These are phyloP conservation scores for Escarpia spicata DNA, from an alignment of 2,888 invertebrate genomes.

Conservation along the genomic window DNA sequence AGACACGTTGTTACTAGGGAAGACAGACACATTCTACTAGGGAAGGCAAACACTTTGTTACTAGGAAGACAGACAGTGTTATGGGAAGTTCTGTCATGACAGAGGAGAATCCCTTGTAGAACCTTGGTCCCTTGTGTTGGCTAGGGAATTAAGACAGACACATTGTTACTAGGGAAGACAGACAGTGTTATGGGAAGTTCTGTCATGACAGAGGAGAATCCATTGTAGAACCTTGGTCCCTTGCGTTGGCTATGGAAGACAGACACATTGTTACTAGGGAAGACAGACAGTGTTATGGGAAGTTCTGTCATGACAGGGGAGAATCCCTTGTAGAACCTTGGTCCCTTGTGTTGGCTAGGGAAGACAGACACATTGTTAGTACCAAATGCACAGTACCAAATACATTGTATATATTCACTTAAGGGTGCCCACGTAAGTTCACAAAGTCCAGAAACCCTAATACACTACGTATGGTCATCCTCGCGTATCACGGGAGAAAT, in stretches of 20 bases:
- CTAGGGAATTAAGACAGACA: neutral
- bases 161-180: neutral
- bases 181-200: neutral
- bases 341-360: neutral
- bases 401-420: too few relatives aligned
- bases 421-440: too few relatives aligned
- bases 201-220: neutral
- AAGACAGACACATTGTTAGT: neutral
- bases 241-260: neutral
- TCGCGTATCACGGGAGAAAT: too few relatives aligned
- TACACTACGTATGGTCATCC: too few relatives aligned
- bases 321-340: neutral
- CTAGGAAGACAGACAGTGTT: neutral
- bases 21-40: too few relatives aligned
- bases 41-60: too few relatives aligned
- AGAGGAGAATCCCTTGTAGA: too few relatives aligned
- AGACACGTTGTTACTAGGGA: too few relatives aligned
- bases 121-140: too few relatives aligned
- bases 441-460: too few relatives aligned
- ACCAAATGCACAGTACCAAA: neutral
- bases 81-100: too few relatives aligned
- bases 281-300: neutral
- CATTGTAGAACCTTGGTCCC: neutral
- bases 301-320: neutral
- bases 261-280: neutral